These are phyloP conservation scores for Erythrolamprus reginae DNA, from an alignment of 2,113 vertebrate species.

Conservation along the genomic window DNA sequence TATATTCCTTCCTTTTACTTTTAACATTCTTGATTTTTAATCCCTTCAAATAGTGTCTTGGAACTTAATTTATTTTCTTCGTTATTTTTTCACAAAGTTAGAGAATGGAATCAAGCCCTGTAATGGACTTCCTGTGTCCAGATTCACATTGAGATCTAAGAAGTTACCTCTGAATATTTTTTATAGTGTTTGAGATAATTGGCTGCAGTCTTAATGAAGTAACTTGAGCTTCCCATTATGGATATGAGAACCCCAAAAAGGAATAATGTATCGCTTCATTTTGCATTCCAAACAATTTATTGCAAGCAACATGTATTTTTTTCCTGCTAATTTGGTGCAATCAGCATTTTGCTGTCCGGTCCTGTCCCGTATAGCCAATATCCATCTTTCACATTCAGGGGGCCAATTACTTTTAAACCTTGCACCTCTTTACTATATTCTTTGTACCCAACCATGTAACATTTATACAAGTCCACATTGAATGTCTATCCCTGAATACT, in stretches of 20 bases:
- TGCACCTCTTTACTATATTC: neutral
- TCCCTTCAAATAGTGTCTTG: no score
- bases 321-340: neutral
- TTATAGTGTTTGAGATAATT: neutral
- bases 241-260: neutral
- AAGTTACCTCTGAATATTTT: neutral
- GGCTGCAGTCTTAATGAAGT: neutral
- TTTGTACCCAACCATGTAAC: neutral
- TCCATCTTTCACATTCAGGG: neutral
- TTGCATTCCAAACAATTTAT: neutral
- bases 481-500: neutral
- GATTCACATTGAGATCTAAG: neutral
- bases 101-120: neutral
- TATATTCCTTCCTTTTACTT: neutral
- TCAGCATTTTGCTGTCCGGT: neutral
- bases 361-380: neutral
- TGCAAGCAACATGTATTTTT: neutral
- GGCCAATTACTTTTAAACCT: neutral
- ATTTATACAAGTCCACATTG: neutral
- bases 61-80: neutral
- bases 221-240: neutral
- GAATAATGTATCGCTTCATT: neutral
- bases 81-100: neutral
- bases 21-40: neutral
- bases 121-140: neutral